phyloP scores from a whole-genome alignment of 35 echinoderm and acorn worm genomes.

The Eucidaris tribuloides region DNA sequence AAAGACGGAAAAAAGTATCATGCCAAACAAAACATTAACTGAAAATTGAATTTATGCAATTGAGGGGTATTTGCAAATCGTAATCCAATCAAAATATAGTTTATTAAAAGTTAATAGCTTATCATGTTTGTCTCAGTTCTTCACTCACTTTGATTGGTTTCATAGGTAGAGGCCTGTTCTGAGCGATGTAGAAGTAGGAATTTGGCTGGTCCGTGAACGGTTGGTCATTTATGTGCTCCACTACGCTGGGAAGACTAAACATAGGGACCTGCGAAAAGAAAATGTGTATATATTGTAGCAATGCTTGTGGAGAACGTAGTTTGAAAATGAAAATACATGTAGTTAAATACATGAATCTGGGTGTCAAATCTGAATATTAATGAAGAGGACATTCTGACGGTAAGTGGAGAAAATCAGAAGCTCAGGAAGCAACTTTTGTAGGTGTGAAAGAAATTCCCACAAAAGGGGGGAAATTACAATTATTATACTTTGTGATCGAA shows the following conservation, averaged over 20 bases:
- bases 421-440: too few relatives aligned
- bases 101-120: not conserved
- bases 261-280: constrained; percentile 13
- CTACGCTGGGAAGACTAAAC: constrained; percentile 19
- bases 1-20: not conserved
- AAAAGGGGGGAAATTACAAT: too few relatives aligned
- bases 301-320: too few relatives aligned
- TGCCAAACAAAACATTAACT: not conserved
- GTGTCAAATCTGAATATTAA: too few relatives aligned
- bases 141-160: constrained; percentile 42
- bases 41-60: not conserved
- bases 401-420: too few relatives aligned
- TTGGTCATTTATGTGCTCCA: constrained; percentile 9
- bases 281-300: too few relatives aligned
- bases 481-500: too few relatives aligned
- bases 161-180: constrained; percentile 22
- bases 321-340: too few relatives aligned
- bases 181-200: constrained; percentile 42
- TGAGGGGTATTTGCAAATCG: not conserved
- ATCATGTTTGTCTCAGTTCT: not conserved
- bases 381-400: too few relatives aligned
- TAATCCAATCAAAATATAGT: not conserved
- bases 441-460: too few relatives aligned
- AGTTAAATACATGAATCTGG: too few relatives aligned
- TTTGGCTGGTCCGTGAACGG: constrained; percentile 31